These are phyloP conservation scores for Colius striatus DNA, from an alignment of 2,113 vertebrate genomes.

Conservation along the genomic window DNA sequence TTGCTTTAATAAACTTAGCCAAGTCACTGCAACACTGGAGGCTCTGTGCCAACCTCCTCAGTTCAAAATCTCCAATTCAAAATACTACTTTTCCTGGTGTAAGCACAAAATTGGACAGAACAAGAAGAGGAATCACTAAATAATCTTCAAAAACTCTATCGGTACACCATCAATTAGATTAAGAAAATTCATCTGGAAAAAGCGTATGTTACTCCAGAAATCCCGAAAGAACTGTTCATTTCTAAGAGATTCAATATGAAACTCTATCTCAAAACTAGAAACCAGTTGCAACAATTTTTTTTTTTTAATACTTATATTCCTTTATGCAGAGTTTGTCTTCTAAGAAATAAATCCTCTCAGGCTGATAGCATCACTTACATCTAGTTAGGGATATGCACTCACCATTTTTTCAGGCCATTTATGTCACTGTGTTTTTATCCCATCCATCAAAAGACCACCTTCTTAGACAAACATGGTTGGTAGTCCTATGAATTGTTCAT, in stretches of 20 bases:
- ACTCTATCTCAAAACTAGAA: background rate
- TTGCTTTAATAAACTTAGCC: background rate
- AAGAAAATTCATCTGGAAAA: background rate
- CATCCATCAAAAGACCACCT: background rate
- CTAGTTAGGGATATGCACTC: background rate
- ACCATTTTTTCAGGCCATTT: background rate
- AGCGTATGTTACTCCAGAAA: background rate
- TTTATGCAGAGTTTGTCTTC: background rate
- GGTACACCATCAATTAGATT: background rate
- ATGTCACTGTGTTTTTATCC: background rate
- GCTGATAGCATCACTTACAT: background rate
- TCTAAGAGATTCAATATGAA: background rate
- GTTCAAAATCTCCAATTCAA: background rate
- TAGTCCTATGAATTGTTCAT: background rate
- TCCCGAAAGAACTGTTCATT: background rate
- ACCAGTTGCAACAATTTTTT: background rate
- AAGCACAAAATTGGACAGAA: background rate
- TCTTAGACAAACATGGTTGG: background rate
- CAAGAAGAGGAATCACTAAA: background rate
- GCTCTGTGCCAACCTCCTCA: background rate
- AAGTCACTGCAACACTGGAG: accelerated
- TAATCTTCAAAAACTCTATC: background rate
- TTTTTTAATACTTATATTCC: background rate
- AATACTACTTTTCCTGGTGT: background rate
- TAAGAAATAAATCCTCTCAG: background rate